phyloP scores from a whole-genome alignment of 2,888 invertebrate species.

The Deilephila porcellus region DNA sequence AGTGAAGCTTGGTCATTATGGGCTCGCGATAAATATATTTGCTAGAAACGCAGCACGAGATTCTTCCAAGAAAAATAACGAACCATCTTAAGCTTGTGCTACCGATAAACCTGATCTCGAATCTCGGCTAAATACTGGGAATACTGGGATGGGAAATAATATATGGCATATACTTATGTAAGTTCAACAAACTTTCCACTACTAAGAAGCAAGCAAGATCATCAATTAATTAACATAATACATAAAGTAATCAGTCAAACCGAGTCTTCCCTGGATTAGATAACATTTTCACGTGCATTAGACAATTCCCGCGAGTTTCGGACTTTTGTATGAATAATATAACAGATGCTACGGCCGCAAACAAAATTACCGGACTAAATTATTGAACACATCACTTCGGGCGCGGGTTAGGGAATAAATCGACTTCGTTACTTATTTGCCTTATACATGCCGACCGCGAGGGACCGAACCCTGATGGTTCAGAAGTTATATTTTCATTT shows the following conservation, averaged over 20 bases:
- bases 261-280: constrained; percentile 1
- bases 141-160: too few species aligned
- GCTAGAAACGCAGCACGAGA: too few species aligned
- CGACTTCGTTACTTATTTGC: constrained; percentile 53
- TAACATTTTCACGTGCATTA: constrained; percentile 46
- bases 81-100: too few species aligned
- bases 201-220: neutral
- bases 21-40: too few species aligned
- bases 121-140: too few species aligned
- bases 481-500: constrained; percentile 1
- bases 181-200: neutral
- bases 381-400: constrained; percentile 71
- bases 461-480: constrained; percentile 5
- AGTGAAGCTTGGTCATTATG: too few species aligned
- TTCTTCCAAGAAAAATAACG: too few species aligned
- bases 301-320: constrained; percentile 59
- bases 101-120: too few species aligned
- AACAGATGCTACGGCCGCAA: constrained; percentile 52
- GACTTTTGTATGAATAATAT: constrained; percentile 73
- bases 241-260: constrained; percentile 27
- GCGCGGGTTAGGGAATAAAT: constrained; percentile 62
- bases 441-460: constrained; percentile 31
- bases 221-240: neutral
- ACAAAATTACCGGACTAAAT: constrained; percentile 77
- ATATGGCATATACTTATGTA: neutral